Evolutionary conservation across 1,140 invertebrate genomes (phyloP).

Genomic region (Drosophila guanche): DNA sequence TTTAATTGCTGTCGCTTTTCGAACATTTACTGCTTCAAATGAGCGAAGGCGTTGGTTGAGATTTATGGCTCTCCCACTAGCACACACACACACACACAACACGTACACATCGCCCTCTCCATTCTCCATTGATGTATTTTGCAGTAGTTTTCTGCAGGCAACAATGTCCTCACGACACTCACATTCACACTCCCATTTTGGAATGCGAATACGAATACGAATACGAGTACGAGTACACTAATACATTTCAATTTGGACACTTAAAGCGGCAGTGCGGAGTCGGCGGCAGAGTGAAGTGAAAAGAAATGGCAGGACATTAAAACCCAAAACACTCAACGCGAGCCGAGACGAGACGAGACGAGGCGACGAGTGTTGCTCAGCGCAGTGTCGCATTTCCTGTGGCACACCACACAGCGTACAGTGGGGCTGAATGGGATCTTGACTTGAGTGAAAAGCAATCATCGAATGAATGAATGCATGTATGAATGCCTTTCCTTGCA

Average conservation of each 20-base stretch:
- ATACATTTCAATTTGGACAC: conserved; percentile 55
- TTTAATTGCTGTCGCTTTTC: conserved; percentile 77
- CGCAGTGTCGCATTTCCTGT: conserved; percentile 47
- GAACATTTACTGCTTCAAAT: conserved; percentile 74
- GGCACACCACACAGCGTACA: conserved; percentile 1
- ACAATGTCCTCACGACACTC: conserved; percentile 52
- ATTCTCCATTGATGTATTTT: conserved; percentile 29
- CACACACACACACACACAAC: conserved; percentile 5
- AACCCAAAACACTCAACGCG: not conserved
- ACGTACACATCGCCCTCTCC: not conserved
- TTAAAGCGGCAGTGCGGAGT: conserved; percentile 14
- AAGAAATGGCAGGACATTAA: conserved; percentile 34
- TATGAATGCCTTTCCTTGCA: too few species aligned
- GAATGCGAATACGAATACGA: conserved; percentile 6
- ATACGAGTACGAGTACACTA: conserved; percentile 22
- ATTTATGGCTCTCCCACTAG: conserved; percentile 56
- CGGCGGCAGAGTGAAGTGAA: conserved; percentile 4
- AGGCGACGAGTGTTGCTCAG: conserved; percentile 26
- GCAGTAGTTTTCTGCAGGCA: conserved; percentile 50
- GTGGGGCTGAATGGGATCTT: not conserved
- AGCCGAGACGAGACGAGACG: too few species aligned
- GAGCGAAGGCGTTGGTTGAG: conserved; percentile 72
- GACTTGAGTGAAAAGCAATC: too few species aligned
- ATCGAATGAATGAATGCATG: too few species aligned
- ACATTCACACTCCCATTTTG: too few species aligned